These are phyloP conservation scores for Lagodon rhomboides DNA, from an alignment of 2,797 vertebrate species.

Conservation along the genomic window DNA sequence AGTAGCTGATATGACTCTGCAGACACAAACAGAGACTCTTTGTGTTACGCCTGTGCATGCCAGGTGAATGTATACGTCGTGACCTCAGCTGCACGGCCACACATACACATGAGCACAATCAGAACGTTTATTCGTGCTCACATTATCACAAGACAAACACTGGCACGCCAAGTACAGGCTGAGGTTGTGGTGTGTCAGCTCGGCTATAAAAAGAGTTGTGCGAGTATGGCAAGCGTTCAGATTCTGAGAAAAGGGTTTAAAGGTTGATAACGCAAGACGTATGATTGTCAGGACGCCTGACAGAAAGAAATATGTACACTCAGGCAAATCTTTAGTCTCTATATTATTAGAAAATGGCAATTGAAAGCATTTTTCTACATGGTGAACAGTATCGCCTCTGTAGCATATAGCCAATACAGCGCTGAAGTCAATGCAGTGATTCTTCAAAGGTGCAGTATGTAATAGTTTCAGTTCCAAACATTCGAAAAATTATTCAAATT, in stretches of 20 bases:
- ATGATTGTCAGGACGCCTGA: conserved; percentile 13
- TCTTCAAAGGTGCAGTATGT: neutral
- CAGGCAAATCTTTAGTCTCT: conserved; percentile 11
- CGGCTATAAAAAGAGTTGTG: conserved; percentile 24
- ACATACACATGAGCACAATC: conserved; percentile 10
- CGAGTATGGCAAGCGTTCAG: conserved; percentile 32
- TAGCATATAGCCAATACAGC: conserved; percentile 6
- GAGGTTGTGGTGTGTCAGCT: conserved; percentile 18
- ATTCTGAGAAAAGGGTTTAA: conserved; percentile 19
- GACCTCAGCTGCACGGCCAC: conserved; percentile 27
- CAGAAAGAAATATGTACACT: neutral
- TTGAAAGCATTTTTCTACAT: neutral
- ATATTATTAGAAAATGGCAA: neutral
- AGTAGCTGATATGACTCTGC: conserved; percentile 43
- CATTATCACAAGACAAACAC: conserved; percentile 55
- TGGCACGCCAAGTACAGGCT: conserved; percentile 18
- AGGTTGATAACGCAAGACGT: conserved; percentile 10
- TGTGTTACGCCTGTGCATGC: conserved; percentile 11
- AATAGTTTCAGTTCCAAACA: too few relatives aligned
- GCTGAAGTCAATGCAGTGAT: conserved; percentile 2
- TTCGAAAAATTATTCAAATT: too few relatives aligned
- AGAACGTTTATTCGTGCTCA: conserved; percentile 51
- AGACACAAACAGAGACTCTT: conserved; percentile 24
- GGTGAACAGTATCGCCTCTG: conserved; percentile 8
- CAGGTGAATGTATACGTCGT: conserved; percentile 40